phyloP scores from a whole-genome alignment of 2,888 invertebrate genomes.

The Hyposoter dolosus region DNA sequence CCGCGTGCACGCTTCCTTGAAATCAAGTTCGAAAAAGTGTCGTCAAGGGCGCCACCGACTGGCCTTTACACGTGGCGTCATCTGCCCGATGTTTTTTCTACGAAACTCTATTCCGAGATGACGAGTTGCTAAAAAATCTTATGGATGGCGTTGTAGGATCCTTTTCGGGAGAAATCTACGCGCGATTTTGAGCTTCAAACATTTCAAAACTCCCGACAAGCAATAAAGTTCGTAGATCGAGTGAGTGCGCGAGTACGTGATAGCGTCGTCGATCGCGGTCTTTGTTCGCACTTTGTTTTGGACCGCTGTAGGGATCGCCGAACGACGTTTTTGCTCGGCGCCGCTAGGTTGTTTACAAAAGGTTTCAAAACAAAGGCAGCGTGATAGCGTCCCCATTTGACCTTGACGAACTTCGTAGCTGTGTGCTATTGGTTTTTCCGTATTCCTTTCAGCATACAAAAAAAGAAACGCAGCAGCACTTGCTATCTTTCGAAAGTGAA shows the following conservation, averaged over 20 bases:
- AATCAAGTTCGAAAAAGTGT: neutral
- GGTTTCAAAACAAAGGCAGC: neutral
- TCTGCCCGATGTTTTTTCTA: neutral
- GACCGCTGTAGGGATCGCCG: neutral
- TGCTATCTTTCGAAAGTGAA: constrained; percentile 11
- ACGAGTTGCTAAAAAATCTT: neutral
- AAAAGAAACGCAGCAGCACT: neutral
- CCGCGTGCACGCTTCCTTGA: constrained; percentile 7
- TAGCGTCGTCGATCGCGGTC: neutral
- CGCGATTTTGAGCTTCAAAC: constrained; percentile 1
- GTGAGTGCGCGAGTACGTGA: too few relatives aligned
- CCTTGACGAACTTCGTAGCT: neutral
- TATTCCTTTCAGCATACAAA: neutral
- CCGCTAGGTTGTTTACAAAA: constrained; percentile 6
- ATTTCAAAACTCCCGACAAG: neutral
- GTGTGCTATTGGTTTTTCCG: neutral
- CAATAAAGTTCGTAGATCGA: too few relatives aligned
- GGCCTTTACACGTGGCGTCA: neutral
- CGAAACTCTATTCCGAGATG: neutral
- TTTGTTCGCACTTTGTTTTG: neutral
- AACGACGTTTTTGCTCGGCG: neutral
- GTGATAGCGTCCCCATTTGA: neutral
- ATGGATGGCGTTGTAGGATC: neutral
- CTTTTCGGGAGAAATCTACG: neutral
- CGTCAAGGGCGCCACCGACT: neutral